Percentiles rank a stretch among this genome's conserved stretches.
phyloP scores from a whole-genome alignment of 2,113 vertebrate species.

The Orthonyx spaldingii region DNA sequence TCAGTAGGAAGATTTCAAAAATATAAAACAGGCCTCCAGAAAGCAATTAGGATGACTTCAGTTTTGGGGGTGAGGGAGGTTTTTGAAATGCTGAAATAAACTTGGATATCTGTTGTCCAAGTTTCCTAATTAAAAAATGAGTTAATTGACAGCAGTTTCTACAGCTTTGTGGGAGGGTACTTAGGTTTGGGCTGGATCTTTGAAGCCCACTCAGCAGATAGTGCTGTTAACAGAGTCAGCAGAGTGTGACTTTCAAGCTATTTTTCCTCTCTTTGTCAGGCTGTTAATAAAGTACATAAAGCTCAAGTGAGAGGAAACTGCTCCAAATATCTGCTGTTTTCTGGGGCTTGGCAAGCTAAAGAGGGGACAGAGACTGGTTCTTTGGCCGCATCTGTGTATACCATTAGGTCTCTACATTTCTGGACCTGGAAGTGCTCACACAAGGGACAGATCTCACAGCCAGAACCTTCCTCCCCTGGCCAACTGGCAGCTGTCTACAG shows the following conservation, averaged over 20 bases:
- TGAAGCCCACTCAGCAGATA: not conserved
- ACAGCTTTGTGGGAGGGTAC: not conserved
- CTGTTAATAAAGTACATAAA: not conserved
- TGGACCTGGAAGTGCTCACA: not conserved
- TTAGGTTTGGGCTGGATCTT: not conserved
- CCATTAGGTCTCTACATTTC: not conserved
- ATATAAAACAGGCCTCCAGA: not conserved
- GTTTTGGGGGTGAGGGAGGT: not conserved
- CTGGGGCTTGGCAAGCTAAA: not conserved
- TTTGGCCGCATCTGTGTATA: not conserved
- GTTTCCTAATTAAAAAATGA: not conserved
- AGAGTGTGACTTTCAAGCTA: not conserved
- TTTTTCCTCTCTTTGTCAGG: not conserved
- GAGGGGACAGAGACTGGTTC: not conserved
- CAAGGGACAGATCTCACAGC: not conserved
- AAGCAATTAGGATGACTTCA: not conserved
- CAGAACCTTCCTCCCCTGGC: not conserved
- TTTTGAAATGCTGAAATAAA: not conserved
- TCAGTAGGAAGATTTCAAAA: not conserved
- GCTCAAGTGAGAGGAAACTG: not conserved
- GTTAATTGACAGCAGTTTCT: not conserved
- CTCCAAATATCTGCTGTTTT: not conserved
- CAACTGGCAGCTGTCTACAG: not conserved
- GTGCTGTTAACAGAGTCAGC: not conserved
- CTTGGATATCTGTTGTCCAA: not conserved